Percentiles rank a stretch among this genome's conserved stretches.
Evolutionary conservation across 2,797 vertebrate genomes (phyloP).

Genomic region (Enteromius unitaeniatus): DNA sequence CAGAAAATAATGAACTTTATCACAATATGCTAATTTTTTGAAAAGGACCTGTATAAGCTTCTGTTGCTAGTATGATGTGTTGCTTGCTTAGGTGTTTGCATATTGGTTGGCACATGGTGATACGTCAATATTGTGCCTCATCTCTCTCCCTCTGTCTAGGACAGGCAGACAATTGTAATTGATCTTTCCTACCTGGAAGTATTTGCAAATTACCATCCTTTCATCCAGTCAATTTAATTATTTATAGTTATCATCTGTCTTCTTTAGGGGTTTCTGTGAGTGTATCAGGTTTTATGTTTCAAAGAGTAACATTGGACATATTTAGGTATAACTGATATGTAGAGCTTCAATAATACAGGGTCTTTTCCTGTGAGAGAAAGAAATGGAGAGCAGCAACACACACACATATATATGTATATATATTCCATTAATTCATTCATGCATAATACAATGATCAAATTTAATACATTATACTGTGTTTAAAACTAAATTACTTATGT

Average conservation of each 20-base stretch:
- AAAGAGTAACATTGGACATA: not conserved
- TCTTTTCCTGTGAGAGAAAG: not conserved
- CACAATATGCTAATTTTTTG: no score
- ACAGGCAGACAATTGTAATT: slow-evolving; percentile 19
- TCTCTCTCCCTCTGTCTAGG: not conserved
- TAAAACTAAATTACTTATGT: not conserved
- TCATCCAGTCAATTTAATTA: not conserved
- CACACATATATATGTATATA: no score
- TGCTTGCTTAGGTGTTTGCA: slow-evolving; percentile 10
- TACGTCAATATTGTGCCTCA: not conserved
- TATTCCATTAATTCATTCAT: not conserved
- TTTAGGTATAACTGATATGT: not conserved
- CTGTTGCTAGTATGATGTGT: not conserved
- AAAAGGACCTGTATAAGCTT: no score
- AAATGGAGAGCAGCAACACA: not conserved
- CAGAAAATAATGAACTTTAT: no score
- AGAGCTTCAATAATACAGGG: slow-evolving; percentile 19
- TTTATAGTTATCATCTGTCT: slow-evolving; percentile 28
- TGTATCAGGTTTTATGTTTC: not conserved
- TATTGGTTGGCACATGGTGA: not conserved
- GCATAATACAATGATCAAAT: not conserved
- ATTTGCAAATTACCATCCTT: slow-evolving; percentile 3
- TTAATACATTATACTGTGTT: not conserved
- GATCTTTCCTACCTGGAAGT: slow-evolving; percentile 21
- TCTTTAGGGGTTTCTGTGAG: slow-evolving; percentile 2